These are phyloP conservation scores for Astreopora myriophthalma DNA, from an alignment of 64 coral and sea anemone species.

Conservation along the genomic window DNA sequence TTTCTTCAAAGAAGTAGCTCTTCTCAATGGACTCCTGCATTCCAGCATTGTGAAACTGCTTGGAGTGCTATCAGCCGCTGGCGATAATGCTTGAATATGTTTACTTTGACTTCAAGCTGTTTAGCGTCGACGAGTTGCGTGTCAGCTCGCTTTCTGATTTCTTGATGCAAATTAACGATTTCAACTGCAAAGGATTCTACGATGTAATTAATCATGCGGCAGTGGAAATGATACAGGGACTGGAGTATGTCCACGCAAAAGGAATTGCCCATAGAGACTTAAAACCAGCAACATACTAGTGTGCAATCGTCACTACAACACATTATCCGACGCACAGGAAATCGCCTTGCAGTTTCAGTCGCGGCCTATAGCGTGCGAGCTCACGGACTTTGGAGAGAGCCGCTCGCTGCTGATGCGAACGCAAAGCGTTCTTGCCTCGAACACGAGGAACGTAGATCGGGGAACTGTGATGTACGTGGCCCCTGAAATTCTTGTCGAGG, in stretches of 20 bases:
- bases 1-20: too few relatives aligned
- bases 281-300: not conserved
- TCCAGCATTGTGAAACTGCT: not conserved
- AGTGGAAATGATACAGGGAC: not conserved
- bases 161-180: not conserved
- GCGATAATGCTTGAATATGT: not conserved
- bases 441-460: constrained; percentile 7
- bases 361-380: not conserved
- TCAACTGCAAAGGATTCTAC: not conserved
- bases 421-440: constrained; percentile 24
- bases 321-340: not conserved
- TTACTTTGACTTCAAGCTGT: too few relatives aligned
- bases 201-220: not conserved
- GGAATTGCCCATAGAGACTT: not conserved
- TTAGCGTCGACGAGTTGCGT: not conserved
- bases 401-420: not conserved
- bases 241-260: not conserved
- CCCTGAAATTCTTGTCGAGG: constrained; percentile 9
- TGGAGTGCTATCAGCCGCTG: not conserved
- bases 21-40: not conserved
- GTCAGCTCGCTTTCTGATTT: not conserved
- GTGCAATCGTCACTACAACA: not conserved
- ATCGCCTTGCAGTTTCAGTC: not conserved
- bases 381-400: not conserved
- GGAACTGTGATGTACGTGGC: constrained; percentile 37